Evolutionary conservation across 2,113 vertebrate genomes (phyloP), one percentile per base, ranked within the genome.

Genomic region (Notothenia rossii): DNA sequence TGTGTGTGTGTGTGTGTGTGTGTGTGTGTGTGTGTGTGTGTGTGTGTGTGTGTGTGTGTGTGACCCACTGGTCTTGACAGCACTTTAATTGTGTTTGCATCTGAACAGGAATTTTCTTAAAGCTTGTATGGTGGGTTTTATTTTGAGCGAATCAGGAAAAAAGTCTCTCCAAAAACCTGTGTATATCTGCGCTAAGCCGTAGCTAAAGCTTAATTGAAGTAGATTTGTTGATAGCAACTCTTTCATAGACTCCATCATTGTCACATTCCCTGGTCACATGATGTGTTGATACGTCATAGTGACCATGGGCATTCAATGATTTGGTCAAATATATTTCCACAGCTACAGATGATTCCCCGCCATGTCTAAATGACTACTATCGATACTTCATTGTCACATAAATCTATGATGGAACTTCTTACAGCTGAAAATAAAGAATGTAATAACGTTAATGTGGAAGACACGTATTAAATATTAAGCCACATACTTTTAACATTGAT

Each of bases 381-480:
- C 3, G 1, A 33, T 15, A 59, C 48, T 15, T 5, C 9, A 29
- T 48, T 58, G 43, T 71, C 13, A 48, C 29, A 7, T 48, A 48
- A 50, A 29, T 18, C 46, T 11, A 29, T 13, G 5, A 11, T 13
- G 13, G 10, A 9, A 60, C 18, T 33, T 72, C 45, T 49, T n/a
- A 17, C 10, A 55, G 36, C 36, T 70, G 25, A 70, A 43, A 62
- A 61, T 61, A 63, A 63, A 46, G 10, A 46, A 22, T 65, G 11
- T 7, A 25, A 64, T 64, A 8, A 25, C 14, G 29, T 14, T 22
- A 43, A 45, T 69, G 55, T 10, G 7, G 6, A 7, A 20, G 49
- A 40, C 11, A 15, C 12, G 45, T 51, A 50, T 67, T 36, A n/a
- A n/a, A 36, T 51, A 20, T 53, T 43, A 20, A 20, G 18, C 6